Percentiles rank a stretch among this genome's conserved stretches.
Evolutionary conservation across 2,113 vertebrate genomes (phyloP).

Genomic region (Oriolus oriolus): DNA sequence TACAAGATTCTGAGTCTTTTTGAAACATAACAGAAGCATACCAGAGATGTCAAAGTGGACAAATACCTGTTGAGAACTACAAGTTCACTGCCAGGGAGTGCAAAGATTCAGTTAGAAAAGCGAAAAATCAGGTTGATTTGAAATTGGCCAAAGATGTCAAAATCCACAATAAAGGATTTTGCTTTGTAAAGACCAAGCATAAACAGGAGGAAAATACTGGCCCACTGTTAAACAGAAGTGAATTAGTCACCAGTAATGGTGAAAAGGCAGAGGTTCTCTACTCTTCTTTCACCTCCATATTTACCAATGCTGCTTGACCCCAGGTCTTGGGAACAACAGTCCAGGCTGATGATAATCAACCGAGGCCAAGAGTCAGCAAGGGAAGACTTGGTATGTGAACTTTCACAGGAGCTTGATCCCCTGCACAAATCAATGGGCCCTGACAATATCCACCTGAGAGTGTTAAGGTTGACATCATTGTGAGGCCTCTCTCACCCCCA

Average conservation of each 20-base stretch:
- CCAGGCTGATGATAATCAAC: not conserved
- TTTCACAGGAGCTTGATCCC: not conserved
- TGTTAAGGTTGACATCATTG: not conserved
- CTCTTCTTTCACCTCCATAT: fast-evolving
- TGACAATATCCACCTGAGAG: too few relatives aligned
- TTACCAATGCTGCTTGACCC: not conserved
- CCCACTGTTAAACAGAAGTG: not conserved
- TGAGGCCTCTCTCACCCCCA: not conserved
- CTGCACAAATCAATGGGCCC: not conserved
- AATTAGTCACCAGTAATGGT: not conserved
- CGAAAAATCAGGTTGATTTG: not conserved
- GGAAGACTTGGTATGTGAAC: not conserved
- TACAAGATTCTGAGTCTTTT: not conserved
- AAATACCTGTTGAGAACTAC: not conserved
- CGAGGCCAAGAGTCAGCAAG: not conserved
- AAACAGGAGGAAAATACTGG: not conserved
- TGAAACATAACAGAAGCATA: not conserved
- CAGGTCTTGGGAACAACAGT: not conserved
- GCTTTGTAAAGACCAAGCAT: not conserved
- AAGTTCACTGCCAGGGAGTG: not conserved
- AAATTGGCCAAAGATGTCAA: not conserved
- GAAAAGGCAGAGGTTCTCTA: not conserved
- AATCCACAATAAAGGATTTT: not conserved
- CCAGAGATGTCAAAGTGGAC: not conserved
- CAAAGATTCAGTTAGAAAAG: not conserved